phyloP scores from a whole-genome alignment of 1,140 invertebrate species.

The Polypedilum pembai region DNA sequence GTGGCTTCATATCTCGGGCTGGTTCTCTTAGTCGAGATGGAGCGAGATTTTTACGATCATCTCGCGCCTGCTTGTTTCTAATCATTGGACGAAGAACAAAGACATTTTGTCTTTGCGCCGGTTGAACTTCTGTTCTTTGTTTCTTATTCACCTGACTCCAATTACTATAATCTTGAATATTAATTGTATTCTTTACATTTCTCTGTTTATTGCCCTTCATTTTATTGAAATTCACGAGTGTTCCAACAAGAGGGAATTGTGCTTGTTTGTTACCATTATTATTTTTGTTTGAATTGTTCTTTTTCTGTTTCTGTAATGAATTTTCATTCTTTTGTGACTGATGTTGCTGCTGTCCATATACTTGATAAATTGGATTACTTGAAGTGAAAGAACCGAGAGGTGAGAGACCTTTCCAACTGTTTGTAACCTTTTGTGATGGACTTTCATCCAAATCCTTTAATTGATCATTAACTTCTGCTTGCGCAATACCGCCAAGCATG shows the following conservation, averaged over 20 bases:
- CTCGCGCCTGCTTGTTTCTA: not conserved
- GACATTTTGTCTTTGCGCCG: not conserved
- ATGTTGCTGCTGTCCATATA: not conserved
- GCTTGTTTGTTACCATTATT: not conserved
- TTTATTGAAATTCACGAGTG: constrained; percentile 9
- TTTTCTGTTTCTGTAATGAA: not conserved
- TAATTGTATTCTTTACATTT: not conserved
- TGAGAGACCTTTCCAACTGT: constrained; percentile 1
- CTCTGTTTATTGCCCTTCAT: not conserved
- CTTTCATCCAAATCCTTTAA: constrained; percentile 10
- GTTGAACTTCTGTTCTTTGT: not conserved
- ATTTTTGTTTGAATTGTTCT: not conserved
- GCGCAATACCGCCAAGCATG: constrained; percentile 20
- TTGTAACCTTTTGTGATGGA: not conserved
- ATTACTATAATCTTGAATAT: not conserved
- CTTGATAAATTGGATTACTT: constrained; percentile 10
- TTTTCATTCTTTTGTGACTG: not conserved
- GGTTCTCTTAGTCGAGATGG: not conserved
- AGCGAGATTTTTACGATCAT: not conserved
- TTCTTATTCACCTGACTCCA: constrained; percentile 20
- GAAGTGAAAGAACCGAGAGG: not conserved
- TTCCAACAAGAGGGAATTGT: constrained; percentile 20
- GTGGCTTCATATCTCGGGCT: not conserved
- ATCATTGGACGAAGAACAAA: constrained; percentile 10
- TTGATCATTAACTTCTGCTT: constrained; percentile 23